Percentiles rank a stretch among this genome's conserved stretches.
These are phyloP conservation scores for Lacerta bilineata DNA, from an alignment of 2,797 vertebrate species.

Conservation along the genomic window DNA sequence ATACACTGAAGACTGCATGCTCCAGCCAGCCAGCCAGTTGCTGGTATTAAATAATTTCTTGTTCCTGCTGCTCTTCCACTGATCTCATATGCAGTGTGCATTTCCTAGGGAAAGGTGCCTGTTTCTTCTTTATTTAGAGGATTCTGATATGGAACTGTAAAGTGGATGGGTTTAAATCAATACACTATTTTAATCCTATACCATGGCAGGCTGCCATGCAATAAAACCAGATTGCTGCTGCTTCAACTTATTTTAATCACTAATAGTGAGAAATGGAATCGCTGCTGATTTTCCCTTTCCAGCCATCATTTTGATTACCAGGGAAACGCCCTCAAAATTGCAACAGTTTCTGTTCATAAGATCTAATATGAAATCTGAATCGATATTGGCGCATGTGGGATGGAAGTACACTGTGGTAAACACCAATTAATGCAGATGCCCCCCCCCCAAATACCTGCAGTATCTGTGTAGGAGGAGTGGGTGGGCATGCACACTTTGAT, in stretches of 20 bases:
- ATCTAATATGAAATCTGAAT: constrained; percentile 40
- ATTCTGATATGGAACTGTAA: constrained; percentile 6
- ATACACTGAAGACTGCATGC: background rate
- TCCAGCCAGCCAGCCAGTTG: background rate
- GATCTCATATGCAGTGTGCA: constrained; percentile 3
- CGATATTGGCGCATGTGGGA: constrained; percentile 32
- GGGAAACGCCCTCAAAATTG: constrained; percentile 50
- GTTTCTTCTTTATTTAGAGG: constrained; percentile 1
- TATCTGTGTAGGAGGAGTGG: background rate
- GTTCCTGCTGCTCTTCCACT: constrained; percentile 26
- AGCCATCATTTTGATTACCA: constrained; percentile 56
- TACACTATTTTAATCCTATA: constrained; percentile 47
- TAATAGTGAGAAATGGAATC: constrained; percentile 45
- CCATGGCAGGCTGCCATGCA: constrained; percentile 24
- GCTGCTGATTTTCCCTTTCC: constrained; percentile 49
- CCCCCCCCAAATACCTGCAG: constrained; percentile 5
- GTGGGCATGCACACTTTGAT: background rate
- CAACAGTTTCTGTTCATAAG: constrained; percentile 53
- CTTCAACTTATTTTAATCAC: constrained; percentile 40
- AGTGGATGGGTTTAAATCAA: constrained; percentile 16
- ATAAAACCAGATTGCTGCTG: constrained; percentile 21
- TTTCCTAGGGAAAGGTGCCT: background rate
- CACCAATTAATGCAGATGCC: constrained; percentile 11
- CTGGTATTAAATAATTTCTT: constrained; percentile 20
- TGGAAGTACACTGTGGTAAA: constrained; percentile 5